phyloP scores from a whole-genome alignment of 2,888 invertebrate species.

The Drosophila falleni region DNA sequence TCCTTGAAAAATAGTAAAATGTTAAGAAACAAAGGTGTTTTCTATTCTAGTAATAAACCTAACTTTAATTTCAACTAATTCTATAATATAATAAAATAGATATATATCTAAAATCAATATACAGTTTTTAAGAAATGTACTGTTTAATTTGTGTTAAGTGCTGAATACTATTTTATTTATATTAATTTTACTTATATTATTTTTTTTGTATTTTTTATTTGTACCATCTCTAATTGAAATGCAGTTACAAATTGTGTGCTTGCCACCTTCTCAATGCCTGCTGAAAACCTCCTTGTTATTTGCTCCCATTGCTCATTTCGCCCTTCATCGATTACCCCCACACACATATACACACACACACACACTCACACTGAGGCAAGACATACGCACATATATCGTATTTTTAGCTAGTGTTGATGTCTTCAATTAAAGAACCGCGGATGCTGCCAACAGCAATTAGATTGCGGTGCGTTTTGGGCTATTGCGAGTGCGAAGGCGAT shows the following conservation, averaged over 20 bases:
- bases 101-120: too few relatives aligned
- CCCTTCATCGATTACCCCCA: constrained; percentile 61
- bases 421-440: constrained; percentile 84
- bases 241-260: constrained; percentile 43
- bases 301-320: constrained; percentile 44
- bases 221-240: constrained; percentile 24
- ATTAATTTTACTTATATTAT: too few relatives aligned
- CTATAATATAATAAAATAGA: too few relatives aligned
- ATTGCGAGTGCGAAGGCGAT: constrained; percentile 69
- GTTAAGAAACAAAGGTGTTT: too few relatives aligned
- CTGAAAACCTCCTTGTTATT: constrained; percentile 14
- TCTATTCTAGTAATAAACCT: neutral
- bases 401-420: constrained; percentile 83
- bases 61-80: neutral
- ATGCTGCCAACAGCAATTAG: constrained; percentile 79
- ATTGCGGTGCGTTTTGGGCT: constrained; percentile 75
- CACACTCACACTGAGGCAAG: constrained; percentile 1
- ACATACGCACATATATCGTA: constrained; percentile 42
- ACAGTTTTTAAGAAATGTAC: too few relatives aligned
- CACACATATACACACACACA: constrained; percentile 22
- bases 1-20: too few relatives aligned
- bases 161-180: too few relatives aligned
- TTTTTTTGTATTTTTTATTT: too few relatives aligned
- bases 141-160: too few relatives aligned
- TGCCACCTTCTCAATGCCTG: constrained; percentile 37